Percentiles rank a stretch among this genome's conserved stretches.
Evolutionary conservation across 2,797 vertebrate species (phyloP).

Genomic region (Premnoplex brunnescens): DNA sequence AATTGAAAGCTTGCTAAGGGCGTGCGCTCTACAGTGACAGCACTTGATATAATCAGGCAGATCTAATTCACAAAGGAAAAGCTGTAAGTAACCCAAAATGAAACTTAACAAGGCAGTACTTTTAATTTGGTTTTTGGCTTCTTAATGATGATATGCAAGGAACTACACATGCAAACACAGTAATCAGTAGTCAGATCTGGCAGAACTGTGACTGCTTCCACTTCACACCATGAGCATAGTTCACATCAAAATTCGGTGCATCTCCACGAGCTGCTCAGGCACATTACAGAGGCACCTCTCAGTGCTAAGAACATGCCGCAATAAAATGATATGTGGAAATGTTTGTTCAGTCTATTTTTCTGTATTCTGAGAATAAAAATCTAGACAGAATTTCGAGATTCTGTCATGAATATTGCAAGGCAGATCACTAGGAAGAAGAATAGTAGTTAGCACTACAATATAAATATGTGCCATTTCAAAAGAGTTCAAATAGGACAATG

Average conservation of each 20-base stretch:
- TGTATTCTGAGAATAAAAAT: not conserved
- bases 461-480: not conserved
- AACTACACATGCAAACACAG: not conserved
- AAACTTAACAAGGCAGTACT: not conserved
- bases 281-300: not conserved
- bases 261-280: not conserved
- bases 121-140: not conserved
- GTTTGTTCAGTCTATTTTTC: not conserved
- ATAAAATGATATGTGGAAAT: not conserved
- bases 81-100: not conserved
- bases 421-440: not conserved
- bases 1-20: not conserved
- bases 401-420: not conserved
- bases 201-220: not conserved
- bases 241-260: not conserved
- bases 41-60: not conserved
- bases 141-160: not conserved
- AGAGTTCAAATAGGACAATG: not conserved
- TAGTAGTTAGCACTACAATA: not conserved
- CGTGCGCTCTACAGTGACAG: not conserved
- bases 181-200: not conserved
- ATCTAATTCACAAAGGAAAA: not conserved
- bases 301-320: not conserved
- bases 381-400: not conserved
- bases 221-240: not conserved